These are phyloP conservation scores for Phrynosoma blainvillii DNA, from an alignment of 2,113 vertebrate genomes.

Conservation along the genomic window DNA sequence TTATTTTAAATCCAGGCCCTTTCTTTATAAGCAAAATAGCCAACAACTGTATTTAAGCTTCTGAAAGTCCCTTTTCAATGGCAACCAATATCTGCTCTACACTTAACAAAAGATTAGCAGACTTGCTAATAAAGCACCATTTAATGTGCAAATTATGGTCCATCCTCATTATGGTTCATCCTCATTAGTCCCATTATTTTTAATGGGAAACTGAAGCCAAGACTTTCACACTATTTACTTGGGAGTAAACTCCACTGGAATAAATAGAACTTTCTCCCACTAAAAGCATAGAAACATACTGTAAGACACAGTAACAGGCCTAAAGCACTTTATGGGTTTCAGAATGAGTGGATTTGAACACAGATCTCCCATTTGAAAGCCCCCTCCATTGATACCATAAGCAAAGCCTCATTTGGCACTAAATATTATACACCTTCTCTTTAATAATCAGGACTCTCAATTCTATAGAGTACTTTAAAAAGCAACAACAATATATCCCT, in stretches of 20 bases:
- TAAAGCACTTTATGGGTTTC: background rate
- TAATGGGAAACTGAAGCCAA: background rate
- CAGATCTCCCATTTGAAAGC: background rate
- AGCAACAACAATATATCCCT: background rate
- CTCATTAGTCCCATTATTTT: background rate
- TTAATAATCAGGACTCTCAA: slow-evolving; percentile 19
- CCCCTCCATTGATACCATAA: background rate
- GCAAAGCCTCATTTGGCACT: background rate
- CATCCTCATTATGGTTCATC: background rate
- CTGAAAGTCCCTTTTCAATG: background rate
- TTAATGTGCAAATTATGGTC: background rate
- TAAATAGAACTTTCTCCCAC: background rate
- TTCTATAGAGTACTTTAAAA: background rate
- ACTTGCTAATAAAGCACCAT: background rate
- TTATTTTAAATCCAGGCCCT: slow-evolving; percentile 11
- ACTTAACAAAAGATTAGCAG: background rate
- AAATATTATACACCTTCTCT: background rate
- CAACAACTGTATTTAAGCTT: background rate
- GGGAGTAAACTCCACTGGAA: background rate
- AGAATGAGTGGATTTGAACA: background rate
- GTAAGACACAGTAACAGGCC: background rate
- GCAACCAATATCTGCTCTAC: background rate
- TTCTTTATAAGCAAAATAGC: slow-evolving; percentile 16
- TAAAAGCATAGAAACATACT: background rate
- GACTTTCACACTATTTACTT: background rate